Evolutionary conservation across 2,797 vertebrate genomes (phyloP), one percentile per base, ranked within the genome.

Genomic region (Malurus leucopterus): DNA sequence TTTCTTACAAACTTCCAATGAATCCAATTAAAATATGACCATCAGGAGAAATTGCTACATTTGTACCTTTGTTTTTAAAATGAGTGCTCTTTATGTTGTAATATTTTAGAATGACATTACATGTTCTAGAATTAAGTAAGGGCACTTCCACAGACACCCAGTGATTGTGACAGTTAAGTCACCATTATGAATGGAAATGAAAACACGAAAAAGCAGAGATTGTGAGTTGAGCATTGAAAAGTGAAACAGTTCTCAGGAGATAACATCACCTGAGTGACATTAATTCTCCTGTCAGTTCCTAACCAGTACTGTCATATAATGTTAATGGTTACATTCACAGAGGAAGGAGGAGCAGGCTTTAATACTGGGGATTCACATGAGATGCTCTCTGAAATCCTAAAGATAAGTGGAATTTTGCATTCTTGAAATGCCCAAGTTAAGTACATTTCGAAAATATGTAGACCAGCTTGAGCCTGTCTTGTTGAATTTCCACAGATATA

Each of bases 381-480:
- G 46, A 46, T 46, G 19, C 4, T 43, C 34, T 54, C 72, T 80
- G 71, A 90, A 92, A 95, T 87, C 36, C 78, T 74, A 41, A 62
- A 82, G 53, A 73, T 65, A 68, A 73, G 44, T 46, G 21, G 18
- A 82, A 51, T 88, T 93, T 80, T 81, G 30, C 70, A 54, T 74
- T 65, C 63, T 81, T 80, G 70, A 94, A 72, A 54, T 78, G 55
- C 34, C 58, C 27, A 43, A 50, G 46, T 75, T 86, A 91, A 88
- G 69, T 49, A 17, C 46, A n/a, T 81, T 91, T 83, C 53, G 67
- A 85, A 91, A 89, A 91, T 85, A 69, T 36, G 81, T 67, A 62
- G 63, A 67, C 24, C 63, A 67, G 20, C 27, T 85, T 69, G 22
- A 91, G 34, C 61, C 11, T 75, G 22, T 81, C 44, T 72, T 11